Conservation (phyloP, 2,113 vertebrate species). For the Monopterus albus region DNA sequence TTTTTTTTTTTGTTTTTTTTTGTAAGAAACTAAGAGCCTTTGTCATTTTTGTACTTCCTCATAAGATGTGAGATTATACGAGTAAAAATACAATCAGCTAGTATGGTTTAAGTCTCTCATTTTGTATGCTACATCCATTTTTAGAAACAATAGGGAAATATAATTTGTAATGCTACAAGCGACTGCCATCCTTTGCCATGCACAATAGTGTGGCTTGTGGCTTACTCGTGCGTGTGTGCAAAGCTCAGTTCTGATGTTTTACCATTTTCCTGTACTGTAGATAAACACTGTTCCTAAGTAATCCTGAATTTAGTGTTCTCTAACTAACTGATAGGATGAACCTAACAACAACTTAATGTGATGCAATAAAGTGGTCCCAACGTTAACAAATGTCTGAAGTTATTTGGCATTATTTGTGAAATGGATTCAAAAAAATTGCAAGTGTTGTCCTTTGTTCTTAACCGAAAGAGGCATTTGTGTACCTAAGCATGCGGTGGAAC, state of each 20-base stretch:
- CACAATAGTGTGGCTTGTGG: conserved; percentile 36
- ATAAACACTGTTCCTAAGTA: conserved; percentile 41
- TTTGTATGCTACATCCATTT: no score
- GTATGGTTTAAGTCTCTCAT: no score
- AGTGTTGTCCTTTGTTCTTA: no score
- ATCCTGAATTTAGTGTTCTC: conserved; percentile 55
- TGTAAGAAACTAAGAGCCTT: neutral
- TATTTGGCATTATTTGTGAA: neutral
- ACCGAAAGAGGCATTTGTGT: no score
- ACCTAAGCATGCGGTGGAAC: no score
- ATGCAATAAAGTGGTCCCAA: conserved; percentile 73
- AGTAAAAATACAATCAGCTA: no score
- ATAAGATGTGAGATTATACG: neutral
- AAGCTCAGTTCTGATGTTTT: conserved; percentile 41
- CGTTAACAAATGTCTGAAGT: conserved; percentile 23
- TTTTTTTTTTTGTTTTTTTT: conserved; percentile 7
- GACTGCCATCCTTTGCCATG: conserved; percentile 21
- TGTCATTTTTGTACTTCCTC: neutral
- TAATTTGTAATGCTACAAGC: conserved; percentile 26
- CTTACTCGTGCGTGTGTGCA: conserved; percentile 31
- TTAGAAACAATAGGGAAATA: conserved; percentile 8
- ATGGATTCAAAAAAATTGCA: no score
- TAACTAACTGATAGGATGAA: conserved; percentile 65
- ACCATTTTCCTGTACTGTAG: conserved; percentile 45
- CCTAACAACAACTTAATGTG: conserved; percentile 67